Conservation (phyloP, 2,797 vertebrate genomes). For the Coranthus polyacanthus region DNA sequence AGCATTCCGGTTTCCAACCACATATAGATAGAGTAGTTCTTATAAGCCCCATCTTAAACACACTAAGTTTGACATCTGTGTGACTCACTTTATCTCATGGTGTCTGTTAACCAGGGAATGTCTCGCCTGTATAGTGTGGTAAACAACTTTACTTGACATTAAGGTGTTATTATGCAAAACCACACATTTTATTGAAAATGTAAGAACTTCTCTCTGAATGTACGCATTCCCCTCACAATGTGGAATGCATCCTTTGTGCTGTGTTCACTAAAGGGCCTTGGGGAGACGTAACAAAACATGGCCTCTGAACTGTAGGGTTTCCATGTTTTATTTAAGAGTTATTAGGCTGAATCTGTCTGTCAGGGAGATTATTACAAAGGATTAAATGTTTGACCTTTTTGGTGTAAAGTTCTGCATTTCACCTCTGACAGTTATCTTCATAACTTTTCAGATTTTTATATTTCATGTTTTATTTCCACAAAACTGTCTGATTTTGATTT, state of each 20-base stretch:
- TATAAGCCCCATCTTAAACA: conserved; percentile 42
- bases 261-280: background rate
- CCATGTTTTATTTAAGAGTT: conserved; percentile 17
- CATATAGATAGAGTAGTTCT: conserved; percentile 43
- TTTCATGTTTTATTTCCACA: background rate
- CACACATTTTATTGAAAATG: conserved; percentile 12
- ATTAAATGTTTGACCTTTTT: conserved; percentile 3
- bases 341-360: conserved; percentile 2
- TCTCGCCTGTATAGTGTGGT: conserved; percentile 9
- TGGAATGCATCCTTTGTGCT: too few species aligned
- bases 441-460: background rate
- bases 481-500: conserved; percentile 24
- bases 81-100: conserved; percentile 22
- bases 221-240: conserved; percentile 4
- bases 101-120: conserved; percentile 11
- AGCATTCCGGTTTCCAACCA: conserved; percentile 48
- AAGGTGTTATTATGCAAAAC: conserved; percentile 31
- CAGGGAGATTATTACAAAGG: conserved; percentile 4
- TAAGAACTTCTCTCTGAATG: conserved; percentile 14
- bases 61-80: conserved; percentile 28
- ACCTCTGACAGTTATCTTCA: background rate
- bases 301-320: conserved; percentile 3
- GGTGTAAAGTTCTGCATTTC: background rate
- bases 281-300: background rate
- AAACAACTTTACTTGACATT: conserved; percentile 26